Evolutionary conservation across 2,113 vertebrate species (phyloP), one percentile per base, ranked within the genome.

Genomic region (Dicrurus megarhynchus): DNA sequence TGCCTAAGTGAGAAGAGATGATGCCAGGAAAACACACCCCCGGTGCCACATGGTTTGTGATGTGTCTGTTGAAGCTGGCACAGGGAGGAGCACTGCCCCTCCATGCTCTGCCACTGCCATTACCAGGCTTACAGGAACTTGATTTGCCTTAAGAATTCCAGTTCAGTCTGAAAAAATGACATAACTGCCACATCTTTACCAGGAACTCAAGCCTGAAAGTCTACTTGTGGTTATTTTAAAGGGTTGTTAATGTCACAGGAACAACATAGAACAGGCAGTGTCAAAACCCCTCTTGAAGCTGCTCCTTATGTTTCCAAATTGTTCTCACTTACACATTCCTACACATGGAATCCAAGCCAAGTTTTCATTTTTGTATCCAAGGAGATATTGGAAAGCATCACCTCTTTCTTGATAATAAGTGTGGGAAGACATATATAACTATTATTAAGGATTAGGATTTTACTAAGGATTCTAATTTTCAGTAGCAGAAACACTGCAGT

Each of bases 81-180:
- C 27, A n/a, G 46, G 20, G 60, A 50, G 57, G 37, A 78, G 50
- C 0, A 0, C 6, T 33, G 49, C 23, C 55, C 12, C 32, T 85
- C 22, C 26, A 10, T 22, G 44, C 46, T 18, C 64, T 74, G 35
- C n/a, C 8, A 5, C 49, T 57, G 46, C 27, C 18, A 18, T 65
- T 69, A 13, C 41, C 44, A 52, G 55, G 4, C 56, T 70, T 47
- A 42, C 5, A 67, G 39, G 79, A 84, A 69, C 55, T 70, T 59
- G 14, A 6, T 70, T 77, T 91, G 26, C 42, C 28, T 80, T 69
- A 30, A 46, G 39, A 71, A 39, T 59, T 50, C 18, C 63, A 57
- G 6, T 49, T 77, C 35, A 33, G 24, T 30, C 22, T 37, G 53
- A 32, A 76, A 78, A 94, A 60, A 44, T 46, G 12, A 9, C 55